Percentiles rank a stretch among this genome's conserved stretches.
Evolutionary conservation across 2,113 vertebrate genomes (phyloP).

Genomic region (Megaceryle torquata): DNA sequence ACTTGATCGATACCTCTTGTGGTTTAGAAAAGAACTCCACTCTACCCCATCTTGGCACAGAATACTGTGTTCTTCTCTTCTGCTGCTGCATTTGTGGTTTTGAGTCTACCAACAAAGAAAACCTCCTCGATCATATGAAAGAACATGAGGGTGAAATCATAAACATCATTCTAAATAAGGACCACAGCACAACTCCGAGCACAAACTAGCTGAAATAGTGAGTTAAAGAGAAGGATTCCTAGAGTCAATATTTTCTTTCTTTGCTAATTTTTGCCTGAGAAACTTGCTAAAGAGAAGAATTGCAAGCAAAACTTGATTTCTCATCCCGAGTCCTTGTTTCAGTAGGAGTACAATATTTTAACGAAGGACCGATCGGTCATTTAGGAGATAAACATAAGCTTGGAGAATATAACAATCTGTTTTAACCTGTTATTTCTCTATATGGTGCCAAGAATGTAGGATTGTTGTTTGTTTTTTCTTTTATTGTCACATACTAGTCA

Average conservation of each 20-base stretch:
- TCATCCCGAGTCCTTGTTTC: conserved; percentile 32
- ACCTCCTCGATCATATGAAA: conserved; percentile 97
- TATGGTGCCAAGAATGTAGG: conserved; percentile 42
- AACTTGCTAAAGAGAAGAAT: conserved; percentile 34
- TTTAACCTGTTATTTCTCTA: conserved; percentile 1
- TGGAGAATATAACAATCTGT: background rate
- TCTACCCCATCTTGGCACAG: conserved; percentile 73
- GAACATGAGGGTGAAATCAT: conserved; percentile 97
- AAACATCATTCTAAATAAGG: conserved; percentile 95
- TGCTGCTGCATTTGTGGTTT: conserved; percentile 98
- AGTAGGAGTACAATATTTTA: conserved; percentile 35
- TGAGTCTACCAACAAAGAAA: conserved; percentile 95
- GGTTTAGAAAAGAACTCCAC: conserved; percentile 66
- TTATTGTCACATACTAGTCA: conserved; percentile 27
- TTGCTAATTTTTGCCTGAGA: conserved; percentile 39
- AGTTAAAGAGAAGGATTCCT: background rate
- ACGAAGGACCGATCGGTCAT: background rate
- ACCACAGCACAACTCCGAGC: conserved; percentile 72
- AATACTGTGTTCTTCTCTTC: conserved; percentile 93
- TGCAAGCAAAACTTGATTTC: conserved; percentile 31
- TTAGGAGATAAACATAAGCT: background rate
- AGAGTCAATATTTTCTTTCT: conserved; percentile 3
- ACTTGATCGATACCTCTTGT: conserved; percentile 62
- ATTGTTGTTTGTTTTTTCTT: background rate
- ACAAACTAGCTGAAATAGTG: conserved; percentile 54